These are phyloP conservation scores for Penaeus japonicus DNA, from an alignment of 1,140 invertebrate species.

Conservation along the genomic window DNA sequence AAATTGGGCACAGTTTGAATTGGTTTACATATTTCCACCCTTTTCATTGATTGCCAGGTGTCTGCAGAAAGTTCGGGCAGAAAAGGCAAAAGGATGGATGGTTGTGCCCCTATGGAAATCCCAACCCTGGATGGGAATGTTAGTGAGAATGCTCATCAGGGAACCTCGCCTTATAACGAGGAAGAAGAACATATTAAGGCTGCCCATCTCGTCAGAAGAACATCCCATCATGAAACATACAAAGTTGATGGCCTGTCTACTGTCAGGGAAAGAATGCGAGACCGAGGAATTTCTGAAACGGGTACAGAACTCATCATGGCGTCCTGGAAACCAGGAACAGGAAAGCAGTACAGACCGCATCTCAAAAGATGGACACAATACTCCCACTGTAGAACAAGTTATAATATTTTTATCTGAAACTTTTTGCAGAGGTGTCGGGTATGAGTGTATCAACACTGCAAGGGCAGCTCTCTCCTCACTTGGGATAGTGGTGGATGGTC, in stretches of 20 bases:
- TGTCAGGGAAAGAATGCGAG: neutral
- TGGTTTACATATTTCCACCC: neutral
- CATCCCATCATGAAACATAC: neutral
- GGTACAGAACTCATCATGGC: neutral
- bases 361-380: neutral
- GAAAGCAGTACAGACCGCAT: neutral
- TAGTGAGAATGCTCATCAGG: neutral
- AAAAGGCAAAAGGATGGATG: neutral
- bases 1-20: constrained; percentile 4
- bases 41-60: constrained; percentile 19
- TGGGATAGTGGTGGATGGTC: neutral
- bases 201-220: neutral
- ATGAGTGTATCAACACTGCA: neutral
- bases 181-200: neutral
- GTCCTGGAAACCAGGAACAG: neutral
- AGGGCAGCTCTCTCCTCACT: neutral
- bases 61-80: neutral
- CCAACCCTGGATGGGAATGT: neutral
- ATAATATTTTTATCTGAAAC: neutral
- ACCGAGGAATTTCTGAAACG: neutral
- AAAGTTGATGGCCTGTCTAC: neutral
- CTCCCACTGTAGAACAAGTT: neutral
- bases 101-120: neutral
- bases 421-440: neutral
- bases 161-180: neutral